These are phyloP conservation scores for Drosophila parabipectinata DNA, from an alignment of 1,140 invertebrate genomes.

Conservation along the genomic window DNA sequence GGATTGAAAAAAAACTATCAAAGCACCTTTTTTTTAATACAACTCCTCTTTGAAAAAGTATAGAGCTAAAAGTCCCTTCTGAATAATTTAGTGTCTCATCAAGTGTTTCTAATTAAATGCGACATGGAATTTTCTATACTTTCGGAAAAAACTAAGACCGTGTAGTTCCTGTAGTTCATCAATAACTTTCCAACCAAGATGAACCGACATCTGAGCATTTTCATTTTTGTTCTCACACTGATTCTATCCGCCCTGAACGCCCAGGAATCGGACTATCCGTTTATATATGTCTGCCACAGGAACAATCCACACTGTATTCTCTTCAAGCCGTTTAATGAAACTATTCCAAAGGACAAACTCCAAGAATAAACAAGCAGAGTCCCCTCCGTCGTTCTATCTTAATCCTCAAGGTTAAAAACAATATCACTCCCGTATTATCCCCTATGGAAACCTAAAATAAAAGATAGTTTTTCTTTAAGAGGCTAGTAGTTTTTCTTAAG, in stretches of 20 bases:
- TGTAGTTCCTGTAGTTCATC: not conserved
- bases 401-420: not conserved
- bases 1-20: constrained; percentile 48
- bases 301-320: not conserved
- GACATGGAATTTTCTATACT: not conserved
- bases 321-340: not conserved
- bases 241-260: not conserved
- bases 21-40: too few relatives aligned
- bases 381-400: not conserved
- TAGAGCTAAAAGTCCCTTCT: too few relatives aligned
- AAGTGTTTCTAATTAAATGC: not conserved
- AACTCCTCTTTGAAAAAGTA: constrained; percentile 3
- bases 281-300: constrained; percentile 8
- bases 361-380: not conserved
- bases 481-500: too few relatives aligned
- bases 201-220: not conserved
- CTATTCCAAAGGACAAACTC: not conserved
- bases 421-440: not conserved
- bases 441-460: not conserved
- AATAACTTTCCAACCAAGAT: not conserved
- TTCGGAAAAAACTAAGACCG: not conserved
- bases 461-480: not conserved
- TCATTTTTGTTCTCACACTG: not conserved
- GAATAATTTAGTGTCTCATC: not conserved
- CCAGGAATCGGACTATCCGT: not conserved